Conservation (phyloP, 2,113 vertebrate species). For the Aptenodytes patagonicus region DNA sequence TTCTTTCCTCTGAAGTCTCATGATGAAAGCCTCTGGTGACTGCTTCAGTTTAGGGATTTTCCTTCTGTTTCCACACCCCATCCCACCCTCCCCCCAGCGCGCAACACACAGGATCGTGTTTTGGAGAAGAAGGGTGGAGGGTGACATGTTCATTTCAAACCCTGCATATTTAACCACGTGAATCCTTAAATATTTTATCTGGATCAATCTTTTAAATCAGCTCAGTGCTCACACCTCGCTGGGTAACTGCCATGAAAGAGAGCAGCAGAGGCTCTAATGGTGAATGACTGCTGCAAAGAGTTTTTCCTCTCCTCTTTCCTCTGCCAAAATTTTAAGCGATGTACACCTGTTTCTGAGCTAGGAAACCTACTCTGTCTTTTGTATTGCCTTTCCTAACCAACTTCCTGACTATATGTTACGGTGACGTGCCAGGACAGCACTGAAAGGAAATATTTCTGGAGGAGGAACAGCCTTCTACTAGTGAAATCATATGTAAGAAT, state of each 20-base stretch:
- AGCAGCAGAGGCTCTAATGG: not conserved
- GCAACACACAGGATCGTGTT: not conserved
- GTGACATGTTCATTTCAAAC: not conserved
- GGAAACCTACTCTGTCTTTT: not conserved
- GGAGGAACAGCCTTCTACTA: not conserved
- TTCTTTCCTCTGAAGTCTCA: not conserved
- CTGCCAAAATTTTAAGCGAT: not conserved
- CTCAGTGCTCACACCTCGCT: not conserved
- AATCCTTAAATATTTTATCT: slow-evolving; percentile 8
- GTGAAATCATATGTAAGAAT: not conserved
- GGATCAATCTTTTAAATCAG: not conserved
- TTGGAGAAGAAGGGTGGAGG: not conserved
- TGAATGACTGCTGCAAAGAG: not conserved
- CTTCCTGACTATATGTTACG: not conserved
- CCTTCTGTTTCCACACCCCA: not conserved
- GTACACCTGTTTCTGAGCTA: not conserved
- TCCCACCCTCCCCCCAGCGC: not conserved
- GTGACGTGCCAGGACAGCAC: not conserved
- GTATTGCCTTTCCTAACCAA: not conserved
- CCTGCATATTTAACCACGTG: not conserved
- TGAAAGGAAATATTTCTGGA: not conserved
- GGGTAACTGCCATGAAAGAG: not conserved
- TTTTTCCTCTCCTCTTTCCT: not conserved
- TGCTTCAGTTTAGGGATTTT: not conserved
- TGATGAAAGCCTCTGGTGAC: not conserved